These are phyloP conservation scores for Rhagonycha lutea DNA, from an alignment of 2,888 invertebrate species.

Conservation along the genomic window DNA sequence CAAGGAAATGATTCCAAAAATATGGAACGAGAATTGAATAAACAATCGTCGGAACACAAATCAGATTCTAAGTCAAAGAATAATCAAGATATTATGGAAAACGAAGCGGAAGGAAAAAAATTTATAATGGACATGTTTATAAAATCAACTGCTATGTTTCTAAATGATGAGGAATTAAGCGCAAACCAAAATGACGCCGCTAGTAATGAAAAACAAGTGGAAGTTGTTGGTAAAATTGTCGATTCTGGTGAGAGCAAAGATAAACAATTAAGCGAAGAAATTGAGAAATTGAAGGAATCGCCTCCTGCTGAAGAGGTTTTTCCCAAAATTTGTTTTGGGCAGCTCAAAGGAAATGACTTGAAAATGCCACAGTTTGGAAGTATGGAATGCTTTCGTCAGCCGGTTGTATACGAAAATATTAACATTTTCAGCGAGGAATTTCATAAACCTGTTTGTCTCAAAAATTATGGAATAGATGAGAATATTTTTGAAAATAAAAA, in stretches of 20 bases:
- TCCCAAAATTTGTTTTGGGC: neutral
- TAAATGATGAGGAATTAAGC: neutral
- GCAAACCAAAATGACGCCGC: neutral
- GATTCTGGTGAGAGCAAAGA: neutral
- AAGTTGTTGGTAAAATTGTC: neutral
- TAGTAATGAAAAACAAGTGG: neutral
- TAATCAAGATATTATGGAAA: conserved; percentile 18
- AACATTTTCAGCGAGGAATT: neutral
- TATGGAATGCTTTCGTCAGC: neutral
- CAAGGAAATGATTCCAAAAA: neutral
- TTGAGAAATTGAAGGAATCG: neutral
- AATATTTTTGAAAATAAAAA: neutral
- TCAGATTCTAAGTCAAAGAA: neutral
- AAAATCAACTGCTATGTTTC: conserved; percentile 42
- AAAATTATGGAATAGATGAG: neutral
- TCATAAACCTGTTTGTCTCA: neutral
- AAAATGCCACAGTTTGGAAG: neutral
- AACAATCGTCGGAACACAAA: neutral
- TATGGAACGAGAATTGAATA: neutral
- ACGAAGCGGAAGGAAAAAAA: conserved; percentile 46
- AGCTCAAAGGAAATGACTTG: neutral
- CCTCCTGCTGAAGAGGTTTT: neutral
- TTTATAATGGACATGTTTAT: conserved; percentile 51
- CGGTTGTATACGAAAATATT: neutral
- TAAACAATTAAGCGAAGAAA: neutral